Evolutionary conservation across 1,140 invertebrate species (phyloP).

Genomic region (Ooceraea biroi): DNA sequence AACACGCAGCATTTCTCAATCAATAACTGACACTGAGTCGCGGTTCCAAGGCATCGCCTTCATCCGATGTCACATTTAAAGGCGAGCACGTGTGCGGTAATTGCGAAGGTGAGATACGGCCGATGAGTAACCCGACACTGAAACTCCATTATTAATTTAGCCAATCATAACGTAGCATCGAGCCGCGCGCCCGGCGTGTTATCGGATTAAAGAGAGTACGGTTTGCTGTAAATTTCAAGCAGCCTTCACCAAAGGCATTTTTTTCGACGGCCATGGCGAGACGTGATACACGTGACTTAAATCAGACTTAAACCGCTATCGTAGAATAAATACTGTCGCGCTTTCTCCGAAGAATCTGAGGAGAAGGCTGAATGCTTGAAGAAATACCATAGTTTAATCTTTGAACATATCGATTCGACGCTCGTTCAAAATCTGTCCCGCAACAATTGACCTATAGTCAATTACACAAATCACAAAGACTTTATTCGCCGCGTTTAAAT

Average conservation of each 20-base stretch:
- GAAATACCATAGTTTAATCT: constrained; percentile 30
- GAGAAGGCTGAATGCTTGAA: background rate
- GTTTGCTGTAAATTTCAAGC: constrained; percentile 56
- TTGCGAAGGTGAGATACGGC: constrained; percentile 46
- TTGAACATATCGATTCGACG: constrained; percentile 4
- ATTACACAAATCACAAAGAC: background rate
- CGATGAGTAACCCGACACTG: constrained; percentile 47
- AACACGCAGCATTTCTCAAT: constrained; percentile 3
- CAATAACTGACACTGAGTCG: background rate
- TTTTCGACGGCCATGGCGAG: constrained; percentile 32
- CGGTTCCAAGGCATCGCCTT: background rate
- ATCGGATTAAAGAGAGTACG: constrained; percentile 58
- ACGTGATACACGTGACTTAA: constrained; percentile 56
- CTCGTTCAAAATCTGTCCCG: background rate
- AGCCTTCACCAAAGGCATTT: constrained; percentile 7
- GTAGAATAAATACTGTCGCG: constrained; percentile 45
- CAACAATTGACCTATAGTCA: background rate
- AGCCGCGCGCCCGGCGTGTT: constrained; percentile 26
- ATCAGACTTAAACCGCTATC: constrained; percentile 49
- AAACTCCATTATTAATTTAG: constrained; percentile 61
- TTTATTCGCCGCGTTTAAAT: background rate
- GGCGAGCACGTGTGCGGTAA: constrained; percentile 28
- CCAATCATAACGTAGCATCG: constrained; percentile 49
- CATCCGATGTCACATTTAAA: constrained; percentile 32
- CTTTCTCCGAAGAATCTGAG: constrained; percentile 27